Percentiles rank a stretch among this genome's conserved stretches.
These are phyloP conservation scores for Cremastobaeus sp. DNA, from an alignment of 2,888 invertebrate species.

Conservation along the genomic window DNA sequence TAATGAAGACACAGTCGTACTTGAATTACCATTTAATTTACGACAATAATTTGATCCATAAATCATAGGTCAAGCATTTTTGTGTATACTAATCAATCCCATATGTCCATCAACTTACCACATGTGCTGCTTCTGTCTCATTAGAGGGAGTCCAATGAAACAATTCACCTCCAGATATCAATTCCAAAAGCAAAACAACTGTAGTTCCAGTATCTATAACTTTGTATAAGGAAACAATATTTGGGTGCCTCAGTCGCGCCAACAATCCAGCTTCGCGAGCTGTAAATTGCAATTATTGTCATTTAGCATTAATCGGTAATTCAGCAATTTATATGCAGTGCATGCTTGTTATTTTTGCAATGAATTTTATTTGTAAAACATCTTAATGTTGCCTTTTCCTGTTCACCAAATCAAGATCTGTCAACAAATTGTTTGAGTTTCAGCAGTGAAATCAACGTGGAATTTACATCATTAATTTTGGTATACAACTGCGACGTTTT, in stretches of 20 bases:
- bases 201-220: conserved; percentile 82
- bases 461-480: not conserved
- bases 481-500: no score
- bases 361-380: not conserved
- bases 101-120: no score
- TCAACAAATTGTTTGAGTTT: not conserved
- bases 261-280: conserved; percentile 81
- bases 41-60: no score
- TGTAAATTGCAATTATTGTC: conserved; percentile 54
- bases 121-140: conserved; percentile 82
- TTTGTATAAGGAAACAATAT: conserved; percentile 82
- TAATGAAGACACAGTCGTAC: no score
- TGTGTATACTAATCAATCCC: no score
- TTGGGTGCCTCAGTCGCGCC: conserved; percentile 81
- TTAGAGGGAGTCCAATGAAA: conserved; percentile 81
- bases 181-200: conserved; percentile 82
- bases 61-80: no score
- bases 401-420: not conserved
- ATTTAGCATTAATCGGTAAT: not conserved
- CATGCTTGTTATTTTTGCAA: no score
- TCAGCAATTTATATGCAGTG: no score
- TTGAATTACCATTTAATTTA: no score
- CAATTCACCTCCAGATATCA: conserved; percentile 84
- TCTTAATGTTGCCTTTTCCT: not conserved
- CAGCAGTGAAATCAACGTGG: not conserved